Evolutionary conservation across 2,888 invertebrate genomes (phyloP).

Genomic region (Eremobia ochroleuca): DNA sequence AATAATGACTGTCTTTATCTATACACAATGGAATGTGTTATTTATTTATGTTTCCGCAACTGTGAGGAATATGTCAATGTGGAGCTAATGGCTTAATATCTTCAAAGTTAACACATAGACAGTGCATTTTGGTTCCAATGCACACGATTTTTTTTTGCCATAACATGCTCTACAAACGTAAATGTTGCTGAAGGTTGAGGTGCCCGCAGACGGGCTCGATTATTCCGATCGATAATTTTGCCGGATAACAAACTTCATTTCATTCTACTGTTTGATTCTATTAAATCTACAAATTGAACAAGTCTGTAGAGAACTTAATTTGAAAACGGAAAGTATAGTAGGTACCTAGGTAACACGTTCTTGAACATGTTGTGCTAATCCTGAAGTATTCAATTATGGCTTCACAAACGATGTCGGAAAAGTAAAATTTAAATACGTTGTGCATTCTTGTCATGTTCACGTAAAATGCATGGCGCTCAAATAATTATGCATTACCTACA

Average conservation of each 20-base stretch:
- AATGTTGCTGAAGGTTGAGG: slow-evolving; percentile 39
- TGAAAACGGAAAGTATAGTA: not conserved
- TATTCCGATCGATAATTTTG: slow-evolving; percentile 35
- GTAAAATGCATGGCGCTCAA: slow-evolving; percentile 39
- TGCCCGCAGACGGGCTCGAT: slow-evolving; percentile 46
- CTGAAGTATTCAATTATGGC: slow-evolving; percentile 35
- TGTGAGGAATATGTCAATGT: slow-evolving; percentile 45
- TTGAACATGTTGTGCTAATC: slow-evolving; percentile 25
- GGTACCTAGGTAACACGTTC: slow-evolving; percentile 9
- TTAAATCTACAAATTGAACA: not conserved
- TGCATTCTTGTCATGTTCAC: slow-evolving; percentile 44
- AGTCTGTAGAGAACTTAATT: slow-evolving; percentile 6
- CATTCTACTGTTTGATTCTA: not conserved
- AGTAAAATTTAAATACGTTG: slow-evolving; percentile 41
- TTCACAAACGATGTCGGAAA: slow-evolving; percentile 35
- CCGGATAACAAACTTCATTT: not conserved
- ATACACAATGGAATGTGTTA: slow-evolving; percentile 57
- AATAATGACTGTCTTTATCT: slow-evolving; percentile 59
- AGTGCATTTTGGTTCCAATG: slow-evolving; percentile 10
- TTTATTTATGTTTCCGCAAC: slow-evolving; percentile 55
- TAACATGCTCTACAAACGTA: not conserved
- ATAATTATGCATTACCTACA: slow-evolving; percentile 40
- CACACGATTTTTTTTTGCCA: not conserved
- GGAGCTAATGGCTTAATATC: not conserved
- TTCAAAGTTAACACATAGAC: not conserved